Evolutionary conservation across 2,797 vertebrate species (phyloP).

Genomic region (Amblyopsis hoosieri): DNA sequence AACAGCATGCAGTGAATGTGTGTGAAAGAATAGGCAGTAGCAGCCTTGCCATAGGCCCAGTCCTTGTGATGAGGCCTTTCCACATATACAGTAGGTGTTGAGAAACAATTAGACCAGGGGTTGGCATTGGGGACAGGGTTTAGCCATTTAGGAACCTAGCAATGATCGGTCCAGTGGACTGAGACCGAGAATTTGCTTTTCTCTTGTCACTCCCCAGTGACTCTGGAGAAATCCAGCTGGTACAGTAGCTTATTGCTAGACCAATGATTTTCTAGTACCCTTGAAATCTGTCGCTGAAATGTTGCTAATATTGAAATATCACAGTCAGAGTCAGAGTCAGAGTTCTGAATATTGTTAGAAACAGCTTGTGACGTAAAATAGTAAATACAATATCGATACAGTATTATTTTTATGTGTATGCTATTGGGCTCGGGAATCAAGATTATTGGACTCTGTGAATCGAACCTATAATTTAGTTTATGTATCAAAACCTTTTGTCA

Average conservation of each 20-base stretch:
- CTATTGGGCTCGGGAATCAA: too few relatives aligned
- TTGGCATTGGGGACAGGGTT: slow-evolving; percentile 33
- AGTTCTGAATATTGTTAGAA: too few relatives aligned
- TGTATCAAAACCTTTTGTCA: too few relatives aligned
- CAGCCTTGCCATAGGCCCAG: slow-evolving; percentile 37
- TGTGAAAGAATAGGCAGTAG: slow-evolving; percentile 4
- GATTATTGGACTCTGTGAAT: too few relatives aligned
- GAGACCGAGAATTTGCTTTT: slow-evolving; percentile 23
- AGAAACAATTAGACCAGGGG: slow-evolving; percentile 38
- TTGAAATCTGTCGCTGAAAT: too few relatives aligned
- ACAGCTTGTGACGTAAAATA: too few relatives aligned
- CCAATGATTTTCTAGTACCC: neutral
- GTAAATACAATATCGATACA: too few relatives aligned
- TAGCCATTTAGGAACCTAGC: slow-evolving; percentile 30
- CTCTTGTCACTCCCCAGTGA: slow-evolving; percentile 8
- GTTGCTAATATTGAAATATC: too few relatives aligned
- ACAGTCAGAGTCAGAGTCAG: too few relatives aligned
- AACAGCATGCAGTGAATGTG: slow-evolving; percentile 16
- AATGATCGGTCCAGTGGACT: slow-evolving; percentile 15
- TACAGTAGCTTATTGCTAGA: neutral
- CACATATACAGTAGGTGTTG: slow-evolving; percentile 27
- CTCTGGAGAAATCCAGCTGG: slow-evolving; percentile 23
- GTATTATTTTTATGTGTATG: too few relatives aligned
- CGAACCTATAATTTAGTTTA: too few relatives aligned
- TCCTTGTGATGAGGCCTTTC: slow-evolving; percentile 50